Base-by-base conservation (phyloP, 1,140 invertebrate species). In the Drosophila serrata region DNA sequence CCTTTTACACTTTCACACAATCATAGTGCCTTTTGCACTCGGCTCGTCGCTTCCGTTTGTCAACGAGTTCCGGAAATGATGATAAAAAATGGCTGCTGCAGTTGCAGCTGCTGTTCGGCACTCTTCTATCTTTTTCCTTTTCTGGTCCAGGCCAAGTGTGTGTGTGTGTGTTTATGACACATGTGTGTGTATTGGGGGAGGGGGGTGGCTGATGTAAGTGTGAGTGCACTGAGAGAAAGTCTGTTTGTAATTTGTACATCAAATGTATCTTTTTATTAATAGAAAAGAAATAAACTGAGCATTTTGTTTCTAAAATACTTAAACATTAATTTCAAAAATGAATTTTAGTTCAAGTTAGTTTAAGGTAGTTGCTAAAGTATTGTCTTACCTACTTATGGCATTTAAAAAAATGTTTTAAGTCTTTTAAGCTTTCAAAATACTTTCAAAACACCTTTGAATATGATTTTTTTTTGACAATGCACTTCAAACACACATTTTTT, bases 51-150 rank as follows among this genome's bases (percentile, higher is more conserved):
- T 84, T 90, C 81, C 85, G 85, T 88, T 90, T 88, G 85, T 88
- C 85, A 88, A 88, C 85, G 85, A 88, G 85, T 88, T 88, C 80
- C 85, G 85, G 85, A 88, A 88, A 88, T 81, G 85, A 85, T 90
- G 85, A 88, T 90, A 88, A 88, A 88, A 87, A 88, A 90, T 88
- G 85, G 80, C 73, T 84, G 85, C 79, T 81, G 58, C 58, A 63
- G 45, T 55, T 75, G 64, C 78, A 77, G 57, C 73, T 77, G 79
- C 76, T 74, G 42, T 70, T 81, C 65, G 33, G 62, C 46, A 53
- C 48, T 78, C 43, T 49, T 55, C 69, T 63, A 51, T 75, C 49
- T 72, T 29, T 29, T 67, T 43, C 29, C 17, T 8, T 49, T 27
- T 49, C 69, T 33, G 35, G 17, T 22, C 15, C 27, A 27, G n/a